Percentiles rank a stretch among this genome's conserved stretches.
phyloP scores from a whole-genome alignment of 1,140 invertebrate species.

The Caerostris extrusa region DNA sequence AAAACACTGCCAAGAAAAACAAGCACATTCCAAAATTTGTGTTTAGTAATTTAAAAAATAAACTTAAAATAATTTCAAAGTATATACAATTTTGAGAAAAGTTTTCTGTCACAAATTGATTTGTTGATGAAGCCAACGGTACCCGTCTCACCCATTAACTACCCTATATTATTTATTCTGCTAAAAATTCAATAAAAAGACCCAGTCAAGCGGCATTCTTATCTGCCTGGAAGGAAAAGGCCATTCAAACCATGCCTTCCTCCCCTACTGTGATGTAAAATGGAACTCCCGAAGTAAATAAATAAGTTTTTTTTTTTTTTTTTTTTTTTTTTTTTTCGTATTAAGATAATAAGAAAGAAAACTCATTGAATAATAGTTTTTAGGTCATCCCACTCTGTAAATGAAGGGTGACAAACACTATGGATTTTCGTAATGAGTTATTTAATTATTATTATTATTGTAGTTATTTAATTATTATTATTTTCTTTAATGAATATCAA shows the following conservation, averaged over 20 bases:
- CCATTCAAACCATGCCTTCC: not conserved
- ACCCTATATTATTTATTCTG: not conserved
- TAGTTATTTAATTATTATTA: too few relatives aligned
- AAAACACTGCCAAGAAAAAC: not conserved
- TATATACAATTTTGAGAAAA: not conserved
- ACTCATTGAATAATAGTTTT: too few relatives aligned
- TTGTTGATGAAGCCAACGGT: not conserved
- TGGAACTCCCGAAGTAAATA: conserved; percentile 3
- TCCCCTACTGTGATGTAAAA: not conserved
- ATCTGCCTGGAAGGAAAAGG: not conserved
- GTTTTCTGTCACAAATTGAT: not conserved
- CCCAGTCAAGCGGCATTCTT: not conserved
- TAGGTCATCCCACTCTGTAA: too few relatives aligned
- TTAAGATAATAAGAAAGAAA: too few relatives aligned
- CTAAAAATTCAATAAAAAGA: not conserved
- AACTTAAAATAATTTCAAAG: too few relatives aligned
- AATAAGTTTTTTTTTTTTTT: too few relatives aligned
- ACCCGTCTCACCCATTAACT: not conserved
- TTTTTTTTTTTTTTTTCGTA: too few relatives aligned
- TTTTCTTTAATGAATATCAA: too few relatives aligned
- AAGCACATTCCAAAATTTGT: not conserved
- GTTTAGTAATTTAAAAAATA: too few relatives aligned
- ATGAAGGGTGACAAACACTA: too few relatives aligned
- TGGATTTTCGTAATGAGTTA: too few relatives aligned
- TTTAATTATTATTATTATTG: too few relatives aligned